Conservation (phyloP, 2,797 vertebrate species). For the Sebastes glaucus region DNA sequence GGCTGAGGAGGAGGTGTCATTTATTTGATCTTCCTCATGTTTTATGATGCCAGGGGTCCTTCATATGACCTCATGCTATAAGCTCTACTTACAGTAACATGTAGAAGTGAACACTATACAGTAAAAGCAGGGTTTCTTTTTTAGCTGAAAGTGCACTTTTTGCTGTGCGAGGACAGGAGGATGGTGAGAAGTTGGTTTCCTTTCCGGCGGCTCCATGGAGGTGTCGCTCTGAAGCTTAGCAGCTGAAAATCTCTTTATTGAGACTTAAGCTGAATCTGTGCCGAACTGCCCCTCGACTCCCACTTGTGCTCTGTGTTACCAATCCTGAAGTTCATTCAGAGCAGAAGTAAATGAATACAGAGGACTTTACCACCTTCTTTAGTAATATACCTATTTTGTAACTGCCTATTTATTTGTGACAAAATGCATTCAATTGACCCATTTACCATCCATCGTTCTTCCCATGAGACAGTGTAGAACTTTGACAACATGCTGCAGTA, state of each 20-base stretch:
- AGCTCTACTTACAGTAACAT: not conserved
- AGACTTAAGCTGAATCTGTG: slow-evolving; percentile 6
- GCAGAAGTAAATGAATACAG: not conserved
- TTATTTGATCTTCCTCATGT: slow-evolving; percentile 50
- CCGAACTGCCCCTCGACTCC: slow-evolving; percentile 5
- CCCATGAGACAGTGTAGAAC: not conserved
- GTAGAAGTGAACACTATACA: not conserved
- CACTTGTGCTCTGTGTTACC: not conserved
- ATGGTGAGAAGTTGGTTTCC: slow-evolving; percentile 2
- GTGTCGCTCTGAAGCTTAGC: slow-evolving; percentile 21
- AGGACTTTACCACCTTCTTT: not conserved
- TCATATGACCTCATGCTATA: not conserved
- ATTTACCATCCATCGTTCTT: too few relatives aligned
- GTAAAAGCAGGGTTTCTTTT: not conserved
- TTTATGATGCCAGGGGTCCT: slow-evolving; percentile 14
- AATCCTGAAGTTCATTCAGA: not conserved
- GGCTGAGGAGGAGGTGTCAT: slow-evolving; percentile 39
- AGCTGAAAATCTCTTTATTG: slow-evolving; percentile 41
- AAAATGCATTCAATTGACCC: too few relatives aligned
- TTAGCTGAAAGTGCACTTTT: not conserved
- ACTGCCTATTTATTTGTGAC: not conserved
- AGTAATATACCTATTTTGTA: not conserved
- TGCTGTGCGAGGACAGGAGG: not conserved
- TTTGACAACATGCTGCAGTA: not conserved
- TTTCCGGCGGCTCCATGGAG: not conserved